Evolutionary conservation across 2,113 vertebrate genomes (phyloP).

Genomic region (Serilophus lunatus): DNA sequence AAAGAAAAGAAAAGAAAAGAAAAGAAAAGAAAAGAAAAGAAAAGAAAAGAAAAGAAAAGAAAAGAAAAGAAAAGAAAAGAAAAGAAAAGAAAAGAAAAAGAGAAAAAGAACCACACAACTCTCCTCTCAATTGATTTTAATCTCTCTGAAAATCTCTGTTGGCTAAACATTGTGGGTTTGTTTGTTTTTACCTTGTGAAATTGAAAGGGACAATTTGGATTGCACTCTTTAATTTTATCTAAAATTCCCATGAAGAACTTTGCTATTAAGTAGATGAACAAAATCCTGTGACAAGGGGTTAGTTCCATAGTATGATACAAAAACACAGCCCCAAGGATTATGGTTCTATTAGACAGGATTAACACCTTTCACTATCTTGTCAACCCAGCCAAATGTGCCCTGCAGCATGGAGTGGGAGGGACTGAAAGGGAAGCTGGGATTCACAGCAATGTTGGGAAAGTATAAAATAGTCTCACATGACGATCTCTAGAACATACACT

Average conservation of each 20-base stretch:
- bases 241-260: constrained; percentile 48
- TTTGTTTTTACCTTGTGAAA: constrained; percentile 8
- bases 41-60: no score
- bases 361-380: constrained; percentile 60
- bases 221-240: neutral
- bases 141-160: neutral
- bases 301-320: constrained; percentile 35
- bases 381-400: constrained; percentile 49
- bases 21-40: no score
- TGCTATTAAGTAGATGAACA: constrained; percentile 40
- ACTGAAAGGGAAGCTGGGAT: neutral
- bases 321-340: constrained; percentile 26
- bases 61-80: no score
- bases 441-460: constrained; percentile 9
- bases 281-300: constrained; percentile 29
- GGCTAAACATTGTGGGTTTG: neutral
- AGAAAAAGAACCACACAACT: neutral
- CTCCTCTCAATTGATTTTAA: neutral
- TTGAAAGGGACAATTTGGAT: neutral
- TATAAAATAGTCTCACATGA: neutral
- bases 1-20: no score
- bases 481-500: constrained; percentile 22
- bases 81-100: no score
- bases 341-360: constrained; percentile 55
- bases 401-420: neutral